These are phyloP conservation scores for Steinernema scapterisci DNA, from an alignment of 2,888 invertebrate species.

Conservation along the genomic window DNA sequence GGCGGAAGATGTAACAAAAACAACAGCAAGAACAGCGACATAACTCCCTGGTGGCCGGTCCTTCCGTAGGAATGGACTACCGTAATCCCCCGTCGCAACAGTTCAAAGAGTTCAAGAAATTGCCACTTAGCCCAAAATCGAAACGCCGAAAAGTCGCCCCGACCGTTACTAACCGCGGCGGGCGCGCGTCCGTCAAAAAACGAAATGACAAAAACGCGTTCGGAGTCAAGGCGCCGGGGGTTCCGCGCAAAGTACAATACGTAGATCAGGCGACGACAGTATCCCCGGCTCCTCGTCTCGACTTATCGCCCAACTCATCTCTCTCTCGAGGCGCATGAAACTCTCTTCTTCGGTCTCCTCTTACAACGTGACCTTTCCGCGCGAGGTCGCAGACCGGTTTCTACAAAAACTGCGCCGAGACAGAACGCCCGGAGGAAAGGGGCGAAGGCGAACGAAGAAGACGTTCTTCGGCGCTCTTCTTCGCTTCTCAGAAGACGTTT, in stretches of 20 bases:
- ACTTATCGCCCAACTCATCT: conserved; percentile 21
- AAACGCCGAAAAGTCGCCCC: background rate
- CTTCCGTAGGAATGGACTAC: too few relatives aligned
- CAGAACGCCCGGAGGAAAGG: background rate
- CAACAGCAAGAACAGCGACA: too few relatives aligned
- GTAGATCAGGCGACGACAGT: conserved; percentile 9
- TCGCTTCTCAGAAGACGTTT: background rate
- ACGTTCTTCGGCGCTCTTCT: background rate
- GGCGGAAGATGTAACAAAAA: too few relatives aligned
- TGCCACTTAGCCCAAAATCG: background rate
- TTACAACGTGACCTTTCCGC: conserved; percentile 19
- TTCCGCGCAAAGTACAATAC: background rate
- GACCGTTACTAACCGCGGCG: background rate
- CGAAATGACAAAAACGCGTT: background rate
- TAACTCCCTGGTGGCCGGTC: too few relatives aligned
- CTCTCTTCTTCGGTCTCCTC: background rate
- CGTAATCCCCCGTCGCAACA: too few relatives aligned
- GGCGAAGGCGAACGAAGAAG: too few relatives aligned
- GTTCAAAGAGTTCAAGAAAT: too few relatives aligned
- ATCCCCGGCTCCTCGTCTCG: background rate
- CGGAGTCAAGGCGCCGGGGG: too few relatives aligned
- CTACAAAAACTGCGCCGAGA: conserved; percentile 16
- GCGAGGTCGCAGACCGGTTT: conserved; percentile 29
- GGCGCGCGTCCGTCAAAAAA: background rate
- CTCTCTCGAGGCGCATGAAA: conserved; percentile 11